phyloP scores from a whole-genome alignment of 2,113 vertebrate species.

The Forbesichthys agassizii region DNA sequence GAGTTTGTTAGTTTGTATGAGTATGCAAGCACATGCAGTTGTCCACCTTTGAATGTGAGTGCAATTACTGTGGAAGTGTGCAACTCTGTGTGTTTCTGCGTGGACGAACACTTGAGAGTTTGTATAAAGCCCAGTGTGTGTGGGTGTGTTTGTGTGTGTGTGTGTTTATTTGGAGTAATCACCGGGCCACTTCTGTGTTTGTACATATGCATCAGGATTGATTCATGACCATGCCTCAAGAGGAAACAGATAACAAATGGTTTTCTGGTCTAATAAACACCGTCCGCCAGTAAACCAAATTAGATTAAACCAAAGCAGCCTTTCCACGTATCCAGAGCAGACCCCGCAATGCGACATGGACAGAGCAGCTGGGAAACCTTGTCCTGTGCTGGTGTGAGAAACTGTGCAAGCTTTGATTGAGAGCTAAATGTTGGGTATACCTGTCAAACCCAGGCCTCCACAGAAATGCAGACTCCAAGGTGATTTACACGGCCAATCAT shows the following conservation, averaged over 20 bases:
- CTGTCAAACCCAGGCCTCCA: slow-evolving; percentile 37
- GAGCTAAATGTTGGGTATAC: slow-evolving; percentile 27
- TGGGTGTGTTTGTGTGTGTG: slow-evolving; percentile 22
- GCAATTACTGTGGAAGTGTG: background rate
- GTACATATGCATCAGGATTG: slow-evolving; percentile 61
- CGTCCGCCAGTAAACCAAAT: slow-evolving; percentile 55
- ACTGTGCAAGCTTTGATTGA: slow-evolving; percentile 51
- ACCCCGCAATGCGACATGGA: slow-evolving; percentile 22
- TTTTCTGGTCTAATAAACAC: slow-evolving; percentile 67
- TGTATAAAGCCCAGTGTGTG: background rate
- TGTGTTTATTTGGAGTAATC: slow-evolving; percentile 74
- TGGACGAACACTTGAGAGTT: background rate
- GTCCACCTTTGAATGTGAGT: background rate
- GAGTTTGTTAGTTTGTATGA: background rate
- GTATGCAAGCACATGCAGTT: background rate
- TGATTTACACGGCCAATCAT: slow-evolving; percentile 48
- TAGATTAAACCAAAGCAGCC: slow-evolving; percentile 56
- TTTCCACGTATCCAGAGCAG: slow-evolving; percentile 7
- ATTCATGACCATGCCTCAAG: slow-evolving; percentile 61
- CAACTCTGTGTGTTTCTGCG: background rate
- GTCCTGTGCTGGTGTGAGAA: slow-evolving; percentile 23
- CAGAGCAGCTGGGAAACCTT: slow-evolving; percentile 9
- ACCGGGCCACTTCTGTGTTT: slow-evolving; percentile 65
- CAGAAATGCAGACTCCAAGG: slow-evolving; percentile 31
- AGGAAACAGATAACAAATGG: slow-evolving; percentile 71